phyloP scores from a whole-genome alignment of 1,140 invertebrate species.

The Drosophila sp. region DNA sequence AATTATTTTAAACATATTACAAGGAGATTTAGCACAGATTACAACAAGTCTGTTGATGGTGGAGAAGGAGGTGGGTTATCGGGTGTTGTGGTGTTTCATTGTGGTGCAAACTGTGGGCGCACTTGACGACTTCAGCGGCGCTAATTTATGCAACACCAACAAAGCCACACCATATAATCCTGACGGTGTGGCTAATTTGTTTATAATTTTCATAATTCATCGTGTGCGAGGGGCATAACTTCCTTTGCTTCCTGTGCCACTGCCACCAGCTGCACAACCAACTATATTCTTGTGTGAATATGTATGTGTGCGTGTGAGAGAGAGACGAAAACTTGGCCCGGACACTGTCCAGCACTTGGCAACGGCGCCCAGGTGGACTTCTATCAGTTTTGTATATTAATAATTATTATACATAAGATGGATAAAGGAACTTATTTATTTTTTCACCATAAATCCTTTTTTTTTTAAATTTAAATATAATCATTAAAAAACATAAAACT shows the following conservation, averaged over 20 bases:
- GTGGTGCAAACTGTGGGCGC: slow-evolving; percentile 53
- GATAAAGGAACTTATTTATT: too few species aligned
- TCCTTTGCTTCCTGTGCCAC: slow-evolving; percentile 39
- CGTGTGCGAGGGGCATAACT: slow-evolving; percentile 71
- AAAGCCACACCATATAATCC: slow-evolving; percentile 73
- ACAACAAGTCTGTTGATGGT: slow-evolving; percentile 54
- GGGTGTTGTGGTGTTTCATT: slow-evolving; percentile 17
- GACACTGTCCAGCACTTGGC: slow-evolving; percentile 54
- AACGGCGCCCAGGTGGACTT: slow-evolving; percentile 21
- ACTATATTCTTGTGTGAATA: slow-evolving; percentile 16
- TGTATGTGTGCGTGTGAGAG: slow-evolving; percentile 21
- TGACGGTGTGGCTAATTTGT: slow-evolving; percentile 70
- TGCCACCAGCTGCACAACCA: slow-evolving; percentile 31
- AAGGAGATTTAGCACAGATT: slow-evolving; percentile 77
- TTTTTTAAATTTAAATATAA: too few species aligned
- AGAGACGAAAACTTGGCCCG: slow-evolving; percentile 42
- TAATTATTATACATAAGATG: too few species aligned
- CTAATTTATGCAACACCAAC: slow-evolving; percentile 77
- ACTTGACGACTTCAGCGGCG: slow-evolving; percentile 52
- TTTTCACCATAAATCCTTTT: too few species aligned
- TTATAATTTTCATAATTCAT: slow-evolving; percentile 82
- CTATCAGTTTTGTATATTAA: neutral
- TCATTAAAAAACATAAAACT: too few species aligned
- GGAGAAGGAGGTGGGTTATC: slow-evolving; percentile 5
- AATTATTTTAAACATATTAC: slow-evolving; percentile 83